A percentile compares a stretch with the other conserved stretches of the same genome.
Evolutionary conservation across 2,888 invertebrate genomes (phyloP).

Genomic region (Phortica okadai): DNA sequence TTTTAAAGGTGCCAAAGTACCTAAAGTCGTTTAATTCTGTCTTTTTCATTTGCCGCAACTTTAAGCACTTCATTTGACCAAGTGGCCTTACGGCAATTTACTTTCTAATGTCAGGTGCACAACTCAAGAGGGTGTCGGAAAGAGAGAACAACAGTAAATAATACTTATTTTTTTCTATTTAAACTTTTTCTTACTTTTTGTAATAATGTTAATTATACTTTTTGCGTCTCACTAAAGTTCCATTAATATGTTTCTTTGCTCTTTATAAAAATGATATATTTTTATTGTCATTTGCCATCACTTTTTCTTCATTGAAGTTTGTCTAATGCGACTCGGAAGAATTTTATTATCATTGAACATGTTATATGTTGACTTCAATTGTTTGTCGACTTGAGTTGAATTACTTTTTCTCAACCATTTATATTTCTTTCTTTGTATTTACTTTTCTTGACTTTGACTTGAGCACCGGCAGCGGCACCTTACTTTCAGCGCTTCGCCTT

Average conservation of each 20-base stretch:
- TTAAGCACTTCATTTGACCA: constrained; percentile 55
- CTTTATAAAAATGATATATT: background rate
- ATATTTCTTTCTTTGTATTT: background rate
- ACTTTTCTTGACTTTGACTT: background rate
- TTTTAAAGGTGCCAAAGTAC: no score
- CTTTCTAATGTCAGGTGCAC: constrained; percentile 69
- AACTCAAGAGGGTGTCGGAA: constrained; percentile 29
- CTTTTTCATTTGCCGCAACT: no score
- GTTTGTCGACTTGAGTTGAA: background rate
- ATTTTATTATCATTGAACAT: constrained; percentile 24
- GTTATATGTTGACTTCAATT: background rate
- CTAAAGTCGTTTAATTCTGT: no score
- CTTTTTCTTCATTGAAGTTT: background rate
- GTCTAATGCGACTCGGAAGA: constrained; percentile 22
- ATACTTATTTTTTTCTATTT: constrained; percentile 10
- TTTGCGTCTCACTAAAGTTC: constrained; percentile 2
- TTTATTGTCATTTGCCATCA: background rate
- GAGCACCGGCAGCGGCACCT: background rate
- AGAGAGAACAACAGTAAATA: constrained; percentile 52
- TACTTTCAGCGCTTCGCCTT: background rate
- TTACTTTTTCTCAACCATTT: background rate
- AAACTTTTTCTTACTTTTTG: background rate
- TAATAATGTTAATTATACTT: background rate
- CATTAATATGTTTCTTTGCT: constrained; percentile 18
- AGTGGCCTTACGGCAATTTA: constrained; percentile 69